Conservation (phyloP, 1,140 invertebrate species). For the Protaetia brevitarsis region DNA sequence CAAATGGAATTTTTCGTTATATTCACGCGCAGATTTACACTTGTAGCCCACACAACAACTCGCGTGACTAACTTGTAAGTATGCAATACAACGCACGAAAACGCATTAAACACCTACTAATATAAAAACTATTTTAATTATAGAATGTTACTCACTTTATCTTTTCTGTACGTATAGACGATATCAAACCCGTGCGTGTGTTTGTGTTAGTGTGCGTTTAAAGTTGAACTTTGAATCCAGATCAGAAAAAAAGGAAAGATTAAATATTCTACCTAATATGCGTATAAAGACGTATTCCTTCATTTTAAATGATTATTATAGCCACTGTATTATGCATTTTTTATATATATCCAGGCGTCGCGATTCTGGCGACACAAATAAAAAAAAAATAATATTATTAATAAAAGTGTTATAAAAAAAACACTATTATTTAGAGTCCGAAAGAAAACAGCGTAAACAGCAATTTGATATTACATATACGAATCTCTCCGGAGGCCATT, state of each 20-base stretch:
- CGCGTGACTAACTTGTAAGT: neutral
- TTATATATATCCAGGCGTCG: too few species aligned
- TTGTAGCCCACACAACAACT: neutral
- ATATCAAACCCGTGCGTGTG: neutral
- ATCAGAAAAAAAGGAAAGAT: too few species aligned
- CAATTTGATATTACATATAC: constrained; percentile 12
- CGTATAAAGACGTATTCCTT: too few species aligned
- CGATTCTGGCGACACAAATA: too few species aligned
- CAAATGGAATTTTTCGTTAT: neutral
- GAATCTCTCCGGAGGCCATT: constrained; percentile 2
- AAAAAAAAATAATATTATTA: too few species aligned
- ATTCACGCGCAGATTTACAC: neutral
- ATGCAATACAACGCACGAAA: neutral
- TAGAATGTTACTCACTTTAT: neutral
- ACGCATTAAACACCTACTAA: neutral
- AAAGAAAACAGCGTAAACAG: constrained; percentile 10
- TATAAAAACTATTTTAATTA: constrained; percentile 5
- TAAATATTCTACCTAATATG: too few species aligned
- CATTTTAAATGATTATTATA: too few species aligned
- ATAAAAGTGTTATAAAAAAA: too few species aligned
- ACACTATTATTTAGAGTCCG: too few species aligned
- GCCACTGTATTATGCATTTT: too few species aligned
- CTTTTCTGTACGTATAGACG: neutral
- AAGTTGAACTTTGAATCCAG: constrained; percentile 1
- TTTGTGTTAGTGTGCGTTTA: too few species aligned